Conservation (phyloP, 37 sponge, comb jelly and placozoan genomes). For the Amphimedon queenslandica region DNA sequence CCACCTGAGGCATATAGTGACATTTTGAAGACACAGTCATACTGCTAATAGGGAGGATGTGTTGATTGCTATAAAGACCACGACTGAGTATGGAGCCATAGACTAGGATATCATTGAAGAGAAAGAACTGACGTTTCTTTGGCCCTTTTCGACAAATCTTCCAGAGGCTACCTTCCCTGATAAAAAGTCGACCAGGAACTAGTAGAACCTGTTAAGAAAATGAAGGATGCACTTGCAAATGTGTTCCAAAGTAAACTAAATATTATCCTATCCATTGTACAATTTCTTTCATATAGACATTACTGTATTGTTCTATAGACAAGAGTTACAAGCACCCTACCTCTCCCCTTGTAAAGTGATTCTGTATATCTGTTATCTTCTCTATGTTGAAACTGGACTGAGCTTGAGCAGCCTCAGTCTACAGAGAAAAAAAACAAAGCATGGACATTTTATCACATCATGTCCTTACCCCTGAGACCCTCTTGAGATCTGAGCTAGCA, state of each 20-base stretch:
- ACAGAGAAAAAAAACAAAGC: not conserved
- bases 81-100: constrained; percentile 57
- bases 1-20: constrained; percentile 27
- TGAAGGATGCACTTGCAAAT: no score
- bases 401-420: constrained; percentile 69
- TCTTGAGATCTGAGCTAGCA: not conserved
- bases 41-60: constrained; percentile 50
- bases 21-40: constrained; percentile 60
- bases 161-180: constrained; percentile 68
- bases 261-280: not conserved
- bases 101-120: constrained; percentile 82
- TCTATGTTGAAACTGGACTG: constrained; percentile 73
- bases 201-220: constrained; percentile 39
- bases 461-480: not conserved
- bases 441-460: not conserved
- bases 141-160: constrained; percentile 80
- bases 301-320: not conserved
- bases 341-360: constrained; percentile 69
- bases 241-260: no score
- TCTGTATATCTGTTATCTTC: constrained; percentile 78
- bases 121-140: constrained; percentile 77
- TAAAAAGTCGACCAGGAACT: constrained; percentile 67
- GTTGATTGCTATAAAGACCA: constrained; percentile 64
- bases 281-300: not conserved
- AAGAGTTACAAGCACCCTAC: constrained; percentile 23